Evolutionary conservation across 2,797 vertebrate genomes (phyloP).

Genomic region (Huso huso): DNA sequence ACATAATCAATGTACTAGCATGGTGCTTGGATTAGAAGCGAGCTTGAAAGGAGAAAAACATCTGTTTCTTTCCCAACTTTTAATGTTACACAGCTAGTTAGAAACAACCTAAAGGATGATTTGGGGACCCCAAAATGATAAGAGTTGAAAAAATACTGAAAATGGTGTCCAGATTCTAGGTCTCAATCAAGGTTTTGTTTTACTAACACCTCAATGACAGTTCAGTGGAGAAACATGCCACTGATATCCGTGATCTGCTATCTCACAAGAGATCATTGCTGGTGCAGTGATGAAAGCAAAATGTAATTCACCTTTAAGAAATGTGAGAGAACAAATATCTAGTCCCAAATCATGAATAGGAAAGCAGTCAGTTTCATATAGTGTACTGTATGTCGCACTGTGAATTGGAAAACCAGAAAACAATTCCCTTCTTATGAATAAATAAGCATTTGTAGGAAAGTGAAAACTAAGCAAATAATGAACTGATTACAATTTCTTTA

Average conservation of each 20-base stretch:
- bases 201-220: background rate
- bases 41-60: background rate
- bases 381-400: conserved; percentile 22
- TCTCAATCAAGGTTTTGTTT: background rate
- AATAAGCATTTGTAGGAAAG: conserved; percentile 24
- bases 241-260: background rate
- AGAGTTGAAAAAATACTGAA: no score
- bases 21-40: background rate
- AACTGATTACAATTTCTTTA: conserved; percentile 18
- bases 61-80: background rate
- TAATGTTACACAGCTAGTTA: background rate
- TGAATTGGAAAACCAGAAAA: conserved; percentile 27
- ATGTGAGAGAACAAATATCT: conserved; percentile 28
- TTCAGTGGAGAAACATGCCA: background rate
- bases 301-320: conserved; percentile 32
- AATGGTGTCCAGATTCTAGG: no score
- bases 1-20: no score
- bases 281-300: conserved; percentile 25
- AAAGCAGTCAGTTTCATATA: conserved; percentile 29
- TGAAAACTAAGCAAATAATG: conserved; percentile 18
- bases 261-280: conserved; percentile 5
- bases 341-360: conserved; percentile 42
- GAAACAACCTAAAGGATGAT: no score
- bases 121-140: no score
- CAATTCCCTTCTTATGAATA: conserved; percentile 37